phyloP scores from a whole-genome alignment of 2,888 invertebrate genomes.

The Lissocephala sabroskyi region DNA sequence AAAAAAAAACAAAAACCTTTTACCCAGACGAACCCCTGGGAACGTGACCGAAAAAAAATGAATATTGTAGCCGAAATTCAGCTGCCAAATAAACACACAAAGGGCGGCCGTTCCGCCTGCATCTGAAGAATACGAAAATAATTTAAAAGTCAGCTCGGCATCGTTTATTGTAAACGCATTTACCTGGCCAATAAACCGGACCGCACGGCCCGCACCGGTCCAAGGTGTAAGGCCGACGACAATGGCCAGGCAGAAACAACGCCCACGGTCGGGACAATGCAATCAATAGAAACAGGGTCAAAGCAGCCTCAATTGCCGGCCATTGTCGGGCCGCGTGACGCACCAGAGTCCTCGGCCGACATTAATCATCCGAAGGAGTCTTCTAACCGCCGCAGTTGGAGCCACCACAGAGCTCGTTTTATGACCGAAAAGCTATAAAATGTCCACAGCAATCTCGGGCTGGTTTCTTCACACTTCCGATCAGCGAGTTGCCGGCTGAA shows the following conservation, averaged over 20 bases:
- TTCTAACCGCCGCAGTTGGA: no score
- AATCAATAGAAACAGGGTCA: conserved; percentile 48
- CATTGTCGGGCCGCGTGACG: background rate
- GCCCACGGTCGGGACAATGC: conserved; percentile 46
- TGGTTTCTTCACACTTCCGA: background rate
- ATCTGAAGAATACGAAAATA: background rate
- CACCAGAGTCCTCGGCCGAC: conserved; percentile 10
- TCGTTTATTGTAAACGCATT: conserved; percentile 49
- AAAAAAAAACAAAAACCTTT: background rate
- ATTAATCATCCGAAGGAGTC: conserved; percentile 38
- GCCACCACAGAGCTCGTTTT: no score
- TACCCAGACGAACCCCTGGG: background rate
- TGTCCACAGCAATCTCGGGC: background rate
- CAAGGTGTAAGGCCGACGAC: conserved; percentile 50
- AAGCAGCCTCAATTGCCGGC: background rate
- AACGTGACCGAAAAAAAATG: background rate
- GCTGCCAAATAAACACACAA: background rate
- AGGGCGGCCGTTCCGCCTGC: background rate
- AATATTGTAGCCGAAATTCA: background rate
- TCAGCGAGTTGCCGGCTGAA: no score
- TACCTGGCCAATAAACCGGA: background rate
- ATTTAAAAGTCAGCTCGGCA: conserved; percentile 48
- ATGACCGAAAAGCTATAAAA: background rate
- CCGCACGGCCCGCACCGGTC: background rate
- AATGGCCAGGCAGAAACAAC: conserved; percentile 42